Evolutionary conservation across 2,113 vertebrate species (phyloP).

Genomic region (Columbina picui): DNA sequence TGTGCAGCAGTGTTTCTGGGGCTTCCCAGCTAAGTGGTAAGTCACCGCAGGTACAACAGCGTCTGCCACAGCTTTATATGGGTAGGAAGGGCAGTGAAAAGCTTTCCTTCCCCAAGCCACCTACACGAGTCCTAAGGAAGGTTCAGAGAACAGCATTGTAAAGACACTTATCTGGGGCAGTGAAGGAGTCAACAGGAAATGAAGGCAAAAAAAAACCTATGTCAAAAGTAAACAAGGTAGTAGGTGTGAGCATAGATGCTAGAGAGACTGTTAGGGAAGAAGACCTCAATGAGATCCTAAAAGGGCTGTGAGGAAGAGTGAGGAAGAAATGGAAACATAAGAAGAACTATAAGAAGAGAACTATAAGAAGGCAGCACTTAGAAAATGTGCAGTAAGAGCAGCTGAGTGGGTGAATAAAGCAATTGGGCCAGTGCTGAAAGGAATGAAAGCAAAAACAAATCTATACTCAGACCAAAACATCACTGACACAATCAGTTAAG

Average conservation of each 20-base stretch:
- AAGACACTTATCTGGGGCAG: not conserved
- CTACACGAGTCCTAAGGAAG: not conserved
- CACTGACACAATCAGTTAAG: not conserved
- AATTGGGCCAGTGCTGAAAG: not conserved
- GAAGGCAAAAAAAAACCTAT: not conserved
- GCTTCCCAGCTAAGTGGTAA: not conserved
- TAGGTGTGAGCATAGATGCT: not conserved
- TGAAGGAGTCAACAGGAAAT: not conserved
- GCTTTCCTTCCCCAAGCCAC: not conserved
- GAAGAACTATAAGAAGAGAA: not conserved
- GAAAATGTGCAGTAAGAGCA: not conserved
- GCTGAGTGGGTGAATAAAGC: not conserved
- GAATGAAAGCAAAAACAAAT: not conserved
- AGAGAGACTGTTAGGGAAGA: not conserved
- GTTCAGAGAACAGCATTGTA: not conserved
- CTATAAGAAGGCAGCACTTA: not conserved
- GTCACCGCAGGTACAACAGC: not conserved
- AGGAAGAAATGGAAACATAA: not conserved
- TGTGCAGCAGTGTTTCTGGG: not conserved
- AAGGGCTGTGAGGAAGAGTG: not conserved
- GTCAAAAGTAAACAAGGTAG: not conserved
- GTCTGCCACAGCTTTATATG: not conserved
- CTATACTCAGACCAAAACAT: not conserved
- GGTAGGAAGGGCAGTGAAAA: not conserved
- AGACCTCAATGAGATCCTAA: not conserved